A percentile compares a stretch with the other conserved stretches of the same genome.
These are phyloP conservation scores for Thrips palmi DNA, from an alignment of 1,140 invertebrate species.

Conservation along the genomic window DNA sequence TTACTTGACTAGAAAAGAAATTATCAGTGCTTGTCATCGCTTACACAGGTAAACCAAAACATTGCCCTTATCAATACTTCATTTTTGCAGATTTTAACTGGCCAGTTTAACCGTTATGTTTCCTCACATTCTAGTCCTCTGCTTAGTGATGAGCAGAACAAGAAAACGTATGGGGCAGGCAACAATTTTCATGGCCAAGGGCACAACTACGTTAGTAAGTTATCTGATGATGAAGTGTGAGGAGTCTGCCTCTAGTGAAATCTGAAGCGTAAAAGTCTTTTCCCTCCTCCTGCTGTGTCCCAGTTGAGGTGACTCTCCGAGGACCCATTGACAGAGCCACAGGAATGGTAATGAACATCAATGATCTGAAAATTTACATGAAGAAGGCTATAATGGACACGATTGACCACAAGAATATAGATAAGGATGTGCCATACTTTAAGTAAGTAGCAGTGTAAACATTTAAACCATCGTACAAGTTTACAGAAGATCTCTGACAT, in stretches of 20 bases:
- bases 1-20: conserved; percentile 46
- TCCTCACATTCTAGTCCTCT: background rate
- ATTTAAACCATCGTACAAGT: conserved; percentile 5
- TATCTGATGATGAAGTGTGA: too few species aligned
- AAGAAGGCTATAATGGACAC: conserved; percentile 57
- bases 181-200: conserved; percentile 91
- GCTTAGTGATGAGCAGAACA: conserved; percentile 33
- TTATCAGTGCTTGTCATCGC: conserved; percentile 52
- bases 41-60: conserved; percentile 39
- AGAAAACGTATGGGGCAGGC: conserved; percentile 73
- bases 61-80: background rate
- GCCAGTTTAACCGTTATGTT: background rate
- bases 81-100: background rate
- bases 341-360: conserved; percentile 90
- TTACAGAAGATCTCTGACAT: conserved; percentile 12
- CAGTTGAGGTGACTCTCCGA: conserved; percentile 76
- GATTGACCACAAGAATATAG: conserved; percentile 87
- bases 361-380: conserved; percentile 70
- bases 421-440: conserved; percentile 81
- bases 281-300: background rate
- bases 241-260: too few species aligned
- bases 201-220: conserved; percentile 93
- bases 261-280: conserved; percentile 8
- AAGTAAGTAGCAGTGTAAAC: too few species aligned
- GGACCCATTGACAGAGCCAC: conserved; percentile 62